Conservation (phyloP, 2,888 invertebrate genomes). For the Nasonovia ribisnigri region DNA sequence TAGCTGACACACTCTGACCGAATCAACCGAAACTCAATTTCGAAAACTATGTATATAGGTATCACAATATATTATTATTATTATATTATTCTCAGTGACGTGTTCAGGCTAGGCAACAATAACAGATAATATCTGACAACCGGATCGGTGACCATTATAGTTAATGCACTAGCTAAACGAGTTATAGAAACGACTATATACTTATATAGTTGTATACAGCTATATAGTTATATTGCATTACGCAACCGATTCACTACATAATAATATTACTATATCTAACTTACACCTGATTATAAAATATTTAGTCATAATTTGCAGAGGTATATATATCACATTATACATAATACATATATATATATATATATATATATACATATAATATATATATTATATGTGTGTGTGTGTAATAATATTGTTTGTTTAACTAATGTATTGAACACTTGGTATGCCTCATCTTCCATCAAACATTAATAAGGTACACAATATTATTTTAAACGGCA, state of each 20-base stretch:
- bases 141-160: background rate
- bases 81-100: background rate
- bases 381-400: no score
- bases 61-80: no score
- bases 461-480: no score
- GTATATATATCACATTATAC: no score
- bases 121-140: background rate
- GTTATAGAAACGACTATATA: background rate
- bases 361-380: no score
- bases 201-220: background rate
- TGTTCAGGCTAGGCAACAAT: background rate
- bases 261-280: background rate
- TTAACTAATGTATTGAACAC: no score
- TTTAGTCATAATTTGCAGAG: background rate
- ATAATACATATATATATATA: no score
- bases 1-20: background rate
- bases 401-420: no score
- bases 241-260: background rate
- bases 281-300: background rate
- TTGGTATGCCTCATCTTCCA: no score
- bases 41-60: no score
- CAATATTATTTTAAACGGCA: no score
- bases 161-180: background rate
- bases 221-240: background rate
- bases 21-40: background rate